Conservation (phyloP, 2,797 vertebrate genomes). For the Urophycis tenuis region DNA sequence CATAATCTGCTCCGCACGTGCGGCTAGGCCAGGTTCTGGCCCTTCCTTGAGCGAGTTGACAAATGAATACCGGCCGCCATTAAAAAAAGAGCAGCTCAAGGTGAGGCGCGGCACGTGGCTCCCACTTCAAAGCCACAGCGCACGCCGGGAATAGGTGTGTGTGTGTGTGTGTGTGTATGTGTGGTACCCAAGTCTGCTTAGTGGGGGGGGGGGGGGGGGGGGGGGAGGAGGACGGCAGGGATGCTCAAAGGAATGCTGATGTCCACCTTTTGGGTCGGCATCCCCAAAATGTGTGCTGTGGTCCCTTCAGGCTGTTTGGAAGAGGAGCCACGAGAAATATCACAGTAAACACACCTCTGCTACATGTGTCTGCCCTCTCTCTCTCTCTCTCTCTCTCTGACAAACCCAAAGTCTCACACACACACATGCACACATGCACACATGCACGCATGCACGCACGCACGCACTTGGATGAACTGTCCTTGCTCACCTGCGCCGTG, state of each 20-base stretch:
- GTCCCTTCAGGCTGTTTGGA: conserved; percentile 49
- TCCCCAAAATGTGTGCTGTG: conserved; percentile 46
- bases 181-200: conserved; percentile 45
- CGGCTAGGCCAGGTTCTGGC: no score
- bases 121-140: conserved; percentile 49
- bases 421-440: no score
- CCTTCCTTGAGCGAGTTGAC: conserved; percentile 19
- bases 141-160: conserved; percentile 38
- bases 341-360: conserved; percentile 50
- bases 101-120: conserved; percentile 30
- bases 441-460: no score
- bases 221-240: conserved; percentile 23
- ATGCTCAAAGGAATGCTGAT: conserved; percentile 60
- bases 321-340: conserved; percentile 50
- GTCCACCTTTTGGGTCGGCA: conserved; percentile 55
- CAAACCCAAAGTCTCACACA: background rate
- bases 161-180: conserved; percentile 9
- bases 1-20: no score
- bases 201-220: conserved; percentile 9
- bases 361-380: background rate
- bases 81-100: conserved; percentile 23
- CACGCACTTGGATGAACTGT: no score
- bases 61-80: conserved; percentile 33
- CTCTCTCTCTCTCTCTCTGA: no score
- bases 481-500: background rate